These are phyloP conservation scores for Trissolcus basalis DNA, from an alignment of 1,140 invertebrate species.

Conservation along the genomic window DNA sequence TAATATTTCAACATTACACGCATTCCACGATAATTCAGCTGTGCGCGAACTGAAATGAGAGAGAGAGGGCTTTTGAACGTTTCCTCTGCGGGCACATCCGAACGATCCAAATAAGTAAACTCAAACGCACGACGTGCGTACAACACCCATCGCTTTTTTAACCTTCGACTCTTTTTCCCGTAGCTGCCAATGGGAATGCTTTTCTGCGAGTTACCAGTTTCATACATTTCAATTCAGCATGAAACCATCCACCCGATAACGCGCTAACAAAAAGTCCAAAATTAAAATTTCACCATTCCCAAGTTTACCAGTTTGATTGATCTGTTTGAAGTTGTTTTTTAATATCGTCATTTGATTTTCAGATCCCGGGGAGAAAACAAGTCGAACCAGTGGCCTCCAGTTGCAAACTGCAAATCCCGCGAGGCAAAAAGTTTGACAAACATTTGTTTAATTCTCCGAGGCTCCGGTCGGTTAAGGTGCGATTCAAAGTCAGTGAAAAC, in stretches of 20 bases:
- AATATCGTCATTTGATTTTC: too few relatives aligned
- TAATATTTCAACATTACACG: slow-evolving; percentile 32
- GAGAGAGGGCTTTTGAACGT: slow-evolving; percentile 32
- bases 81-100: slow-evolving; percentile 21
- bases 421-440: too few relatives aligned
- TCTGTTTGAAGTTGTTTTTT: too few relatives aligned
- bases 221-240: slow-evolving; percentile 25
- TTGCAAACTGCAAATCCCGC: too few relatives aligned
- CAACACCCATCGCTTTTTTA: slow-evolving; percentile 42
- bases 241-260: not conserved
- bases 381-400: too few relatives aligned
- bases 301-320: too few relatives aligned
- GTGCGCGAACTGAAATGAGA: slow-evolving; percentile 30
- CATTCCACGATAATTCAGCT: slow-evolving; percentile 42
- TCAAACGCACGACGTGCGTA: slow-evolving; percentile 40
- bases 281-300: not conserved
- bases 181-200: slow-evolving; percentile 15
- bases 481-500: not conserved
- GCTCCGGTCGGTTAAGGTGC: not conserved
- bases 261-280: not conserved
- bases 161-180: slow-evolving; percentile 39
- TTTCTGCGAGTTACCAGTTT: slow-evolving; percentile 9
- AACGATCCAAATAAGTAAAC: slow-evolving; percentile 47
- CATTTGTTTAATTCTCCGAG: too few relatives aligned
- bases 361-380: too few relatives aligned